Base-by-base conservation (phyloP, 2,113 vertebrate species). In the Syngnathus floridae region DNA sequence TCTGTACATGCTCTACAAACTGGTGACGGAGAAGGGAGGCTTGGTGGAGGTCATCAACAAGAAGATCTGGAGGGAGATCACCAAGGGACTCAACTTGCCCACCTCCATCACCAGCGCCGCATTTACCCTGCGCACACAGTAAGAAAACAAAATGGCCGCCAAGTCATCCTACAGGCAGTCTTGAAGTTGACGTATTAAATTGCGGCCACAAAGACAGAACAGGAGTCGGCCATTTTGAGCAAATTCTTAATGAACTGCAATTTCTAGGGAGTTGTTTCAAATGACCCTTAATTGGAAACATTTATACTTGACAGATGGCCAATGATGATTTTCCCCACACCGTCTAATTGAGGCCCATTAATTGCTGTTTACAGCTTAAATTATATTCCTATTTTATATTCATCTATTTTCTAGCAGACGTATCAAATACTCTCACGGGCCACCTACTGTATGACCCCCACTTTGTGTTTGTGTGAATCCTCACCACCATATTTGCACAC, bases 21-120 rank as follows among this genome's bases (percentile, higher is more conserved):
- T 98, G 85, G 95, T 98, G 84, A 99, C 96, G 0, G 96, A 98
- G 75, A 99, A 99, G 58, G 96, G 96, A 0, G 96, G 96, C 10
- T 89, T 99, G 77, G 96, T 98, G 80, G 96, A 98, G 80, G 95
- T 98, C 55, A 98, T 98, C 90, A 98, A 98, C 87, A 98, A 96
- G 89, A 99, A 99, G 82, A 98, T 99, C 83, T 99, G 96, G 96
- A 89, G 96, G 73, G 96, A 99, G 86, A 95, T 99, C 89, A 98
- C 96, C 82, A 98, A 97, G 84, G 96, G 96, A 83, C 91, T 98
- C 68, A 97, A 94, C 78, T 90, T 98, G 73, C 96, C 96, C 75
- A 98, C 95, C 4, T 98, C 96, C 78, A 99, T 98, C 89, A 98
- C 96, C 88, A 98, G 95, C 0, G 96, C 95, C 0, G 96, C 96